Evolutionary conservation across 2,113 vertebrate genomes (phyloP).

Genomic region (Callocephalon fimbriatum): DNA sequence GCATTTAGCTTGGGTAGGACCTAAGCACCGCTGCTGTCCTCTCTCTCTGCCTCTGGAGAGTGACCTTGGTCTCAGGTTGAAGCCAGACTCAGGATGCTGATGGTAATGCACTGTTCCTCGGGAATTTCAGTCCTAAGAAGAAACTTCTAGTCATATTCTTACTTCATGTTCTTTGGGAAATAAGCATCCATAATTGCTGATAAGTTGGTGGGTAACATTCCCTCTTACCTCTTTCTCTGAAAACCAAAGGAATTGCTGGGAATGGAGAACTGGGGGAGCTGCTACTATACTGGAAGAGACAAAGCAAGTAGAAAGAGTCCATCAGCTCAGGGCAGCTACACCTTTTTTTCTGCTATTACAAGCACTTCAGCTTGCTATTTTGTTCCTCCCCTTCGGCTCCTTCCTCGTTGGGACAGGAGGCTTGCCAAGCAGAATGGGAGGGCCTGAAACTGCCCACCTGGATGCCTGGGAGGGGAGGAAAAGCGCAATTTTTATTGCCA

Average conservation of each 20-base stretch:
- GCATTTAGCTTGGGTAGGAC: neutral
- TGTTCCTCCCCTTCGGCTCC: neutral
- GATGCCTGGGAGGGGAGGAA: constrained; percentile 15
- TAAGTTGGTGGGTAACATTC: neutral
- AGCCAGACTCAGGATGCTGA: neutral
- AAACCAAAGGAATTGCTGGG: neutral
- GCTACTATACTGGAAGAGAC: neutral
- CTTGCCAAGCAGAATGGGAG: neutral
- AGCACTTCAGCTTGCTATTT: neutral
- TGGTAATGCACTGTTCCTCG: neutral
- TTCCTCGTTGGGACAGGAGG: neutral
- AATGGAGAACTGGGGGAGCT: neutral
- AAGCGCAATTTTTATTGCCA: neutral
- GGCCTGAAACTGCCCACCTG: neutral
- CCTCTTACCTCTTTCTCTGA: neutral
- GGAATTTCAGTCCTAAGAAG: neutral
- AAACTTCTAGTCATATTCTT: neutral
- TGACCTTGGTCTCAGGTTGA: neutral
- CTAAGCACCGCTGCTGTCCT: neutral
- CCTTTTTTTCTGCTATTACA: neutral
- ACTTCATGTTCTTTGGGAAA: neutral
- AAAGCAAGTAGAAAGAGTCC: neutral
- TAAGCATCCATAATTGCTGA: neutral
- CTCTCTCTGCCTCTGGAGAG: neutral
- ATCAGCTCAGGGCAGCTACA: neutral